Conservation (phyloP, 1,140 invertebrate species). For the Ips nitidus region DNA sequence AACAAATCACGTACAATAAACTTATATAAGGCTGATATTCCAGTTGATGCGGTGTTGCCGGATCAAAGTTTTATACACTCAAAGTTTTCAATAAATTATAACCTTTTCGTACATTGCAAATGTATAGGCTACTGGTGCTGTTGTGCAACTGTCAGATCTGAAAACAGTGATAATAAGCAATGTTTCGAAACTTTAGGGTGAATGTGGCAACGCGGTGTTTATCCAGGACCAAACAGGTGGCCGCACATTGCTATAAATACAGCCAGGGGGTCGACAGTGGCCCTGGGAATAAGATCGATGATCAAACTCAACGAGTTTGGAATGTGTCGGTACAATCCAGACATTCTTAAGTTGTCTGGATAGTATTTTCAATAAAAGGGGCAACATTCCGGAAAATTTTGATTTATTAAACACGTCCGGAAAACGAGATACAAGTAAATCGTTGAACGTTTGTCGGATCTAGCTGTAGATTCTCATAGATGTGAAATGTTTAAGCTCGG, state of each 20-base stretch:
- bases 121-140: background rate
- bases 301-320: constrained; percentile 23
- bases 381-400: background rate
- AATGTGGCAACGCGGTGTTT: constrained; percentile 20
- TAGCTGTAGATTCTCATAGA: background rate
- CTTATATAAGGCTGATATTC: constrained; percentile 5
- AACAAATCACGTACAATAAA: constrained; percentile 12
- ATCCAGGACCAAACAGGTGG: constrained; percentile 34
- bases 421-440: background rate
- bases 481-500: background rate
- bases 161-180: background rate
- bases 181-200: background rate
- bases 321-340: background rate
- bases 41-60: background rate
- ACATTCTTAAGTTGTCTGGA: background rate
- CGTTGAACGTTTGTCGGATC: background rate
- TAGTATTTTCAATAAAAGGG: background rate
- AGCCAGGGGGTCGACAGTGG: constrained; percentile 18
- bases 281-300: constrained; percentile 36
- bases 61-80: background rate
- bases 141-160: background rate
- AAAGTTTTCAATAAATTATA: background rate
- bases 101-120: background rate
- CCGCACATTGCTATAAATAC: constrained; percentile 37
- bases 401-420: background rate